Conservation (phyloP, 2,113 vertebrate genomes). For the Connochaetes taurinus region DNA sequence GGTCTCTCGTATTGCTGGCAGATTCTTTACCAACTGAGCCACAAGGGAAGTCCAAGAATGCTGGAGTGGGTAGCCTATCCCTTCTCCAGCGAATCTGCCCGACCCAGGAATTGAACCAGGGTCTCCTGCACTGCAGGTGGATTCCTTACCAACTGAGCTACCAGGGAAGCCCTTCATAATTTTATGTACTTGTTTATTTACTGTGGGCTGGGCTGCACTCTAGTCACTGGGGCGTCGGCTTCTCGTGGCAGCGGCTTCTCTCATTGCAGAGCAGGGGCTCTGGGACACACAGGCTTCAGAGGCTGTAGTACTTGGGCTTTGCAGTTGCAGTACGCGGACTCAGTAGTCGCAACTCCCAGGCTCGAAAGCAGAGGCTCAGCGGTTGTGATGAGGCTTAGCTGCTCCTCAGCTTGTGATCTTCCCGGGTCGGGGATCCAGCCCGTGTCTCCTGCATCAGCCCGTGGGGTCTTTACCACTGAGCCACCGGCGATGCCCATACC, state of each 20-base stretch:
- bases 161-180: not conserved
- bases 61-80: not conserved
- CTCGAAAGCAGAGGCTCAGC: not conserved
- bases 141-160: not conserved
- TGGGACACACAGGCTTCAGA: rapidly evolving
- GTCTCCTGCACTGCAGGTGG: not conserved
- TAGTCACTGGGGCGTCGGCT: rapidly evolving
- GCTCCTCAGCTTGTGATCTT: not conserved
- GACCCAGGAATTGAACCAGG: not conserved
- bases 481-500: not conserved
- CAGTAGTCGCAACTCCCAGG: rapidly evolving
- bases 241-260: not conserved
- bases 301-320: not conserved
- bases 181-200: not conserved
- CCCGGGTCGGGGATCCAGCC: not conserved
- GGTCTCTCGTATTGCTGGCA: rapidly evolving
- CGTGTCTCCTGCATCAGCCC: not conserved
- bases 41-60: not conserved
- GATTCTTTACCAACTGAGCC: not conserved
- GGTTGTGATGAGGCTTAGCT: not conserved
- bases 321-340: rapidly evolving
- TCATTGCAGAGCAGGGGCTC: rapidly evolving
- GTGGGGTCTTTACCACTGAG: rapidly evolving
- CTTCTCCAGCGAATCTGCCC: not conserved
- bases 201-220: not conserved